Conservation (phyloP, 2,113 vertebrate genomes). For the Mirounga angustirostris region DNA sequence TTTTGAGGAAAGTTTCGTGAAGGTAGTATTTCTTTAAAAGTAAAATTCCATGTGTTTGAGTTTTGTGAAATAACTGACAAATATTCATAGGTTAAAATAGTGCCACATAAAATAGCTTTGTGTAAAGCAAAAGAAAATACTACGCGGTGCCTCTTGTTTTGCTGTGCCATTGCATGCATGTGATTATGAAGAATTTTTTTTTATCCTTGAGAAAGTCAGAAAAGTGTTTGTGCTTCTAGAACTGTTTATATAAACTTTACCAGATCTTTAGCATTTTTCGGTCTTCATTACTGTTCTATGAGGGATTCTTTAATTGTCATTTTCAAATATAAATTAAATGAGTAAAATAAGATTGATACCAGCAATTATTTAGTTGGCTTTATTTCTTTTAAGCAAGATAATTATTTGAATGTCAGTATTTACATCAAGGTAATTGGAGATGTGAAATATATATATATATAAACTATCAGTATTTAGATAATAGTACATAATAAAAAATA, state of each 20-base stretch:
- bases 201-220: slow-evolving; percentile 39
- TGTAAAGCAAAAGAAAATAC: slow-evolving; percentile 22
- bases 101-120: not conserved
- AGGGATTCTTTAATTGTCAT: not conserved
- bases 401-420: slow-evolving; percentile 29
- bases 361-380: not conserved
- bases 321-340: slow-evolving; percentile 45
- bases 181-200: slow-evolving; percentile 36
- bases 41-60: not conserved
- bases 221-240: not conserved
- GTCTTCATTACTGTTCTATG: not conserved
- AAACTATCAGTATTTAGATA: slow-evolving; percentile 15
- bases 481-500: not conserved
- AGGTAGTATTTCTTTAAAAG: slow-evolving; percentile 18
- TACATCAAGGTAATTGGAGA: not conserved
- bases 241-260: not conserved
- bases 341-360: slow-evolving; percentile 19
- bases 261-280: not conserved
- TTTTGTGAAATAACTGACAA: slow-evolving; percentile 10
- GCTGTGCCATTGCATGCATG: not conserved
- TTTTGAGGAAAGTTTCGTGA: not conserved
- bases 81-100: not conserved
- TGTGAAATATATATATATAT: not conserved
- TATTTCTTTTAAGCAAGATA: slow-evolving; percentile 34
- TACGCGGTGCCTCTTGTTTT: not conserved